Evolutionary conservation across 1,140 invertebrate genomes (phyloP), one percentile per base, ranked within the genome.

Genomic region (Lasaia peninsularis): DNA sequence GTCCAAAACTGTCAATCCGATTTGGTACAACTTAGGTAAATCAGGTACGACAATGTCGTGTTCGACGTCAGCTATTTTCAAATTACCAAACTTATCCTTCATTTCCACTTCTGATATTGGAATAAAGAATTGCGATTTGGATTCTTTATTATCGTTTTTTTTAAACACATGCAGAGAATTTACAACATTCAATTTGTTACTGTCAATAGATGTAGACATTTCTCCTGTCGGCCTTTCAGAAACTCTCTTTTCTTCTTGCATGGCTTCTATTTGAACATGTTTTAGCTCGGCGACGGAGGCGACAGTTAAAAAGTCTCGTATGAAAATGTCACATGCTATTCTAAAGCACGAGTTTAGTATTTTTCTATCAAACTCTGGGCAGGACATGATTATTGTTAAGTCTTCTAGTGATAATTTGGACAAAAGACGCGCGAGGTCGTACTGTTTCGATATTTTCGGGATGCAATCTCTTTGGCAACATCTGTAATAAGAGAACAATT

Each of bases 101-200:
- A 75, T 64, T 10, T 81, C 77, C n/a, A 61, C 74, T 16, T 86
- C 81, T 0, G 70, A 71, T n/a, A 90, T 82, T 0, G 87, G 81
- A 56, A 90, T 84, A 33, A 89, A 90, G 64, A 90, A 90, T 56
- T 89, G 80, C 0, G 86, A 88, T 76, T 86, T 88, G 0, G 86
- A 86, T 59, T 86, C 86, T 61, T 79, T 87, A 11, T 63, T 80
- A 33, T 88, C 85, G 48, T 65, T 80, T 61, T 79, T 88, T 63
- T 86, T 89, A 52, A 89, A 89, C 3, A 86, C 82, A 21, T 86
- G 78, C 12, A 89, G 34, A 6, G 75, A 76, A 50, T 88, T 88
- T 0, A 75, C 78, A 5, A 88, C 80, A 24, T 81, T 88, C 2
- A 89, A 20, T 64, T 88, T 88, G 35, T 89, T 89, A 24, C 84